Base-by-base conservation (phyloP, 2,888 invertebrate genomes). In the Tenodera sinensis region DNA sequence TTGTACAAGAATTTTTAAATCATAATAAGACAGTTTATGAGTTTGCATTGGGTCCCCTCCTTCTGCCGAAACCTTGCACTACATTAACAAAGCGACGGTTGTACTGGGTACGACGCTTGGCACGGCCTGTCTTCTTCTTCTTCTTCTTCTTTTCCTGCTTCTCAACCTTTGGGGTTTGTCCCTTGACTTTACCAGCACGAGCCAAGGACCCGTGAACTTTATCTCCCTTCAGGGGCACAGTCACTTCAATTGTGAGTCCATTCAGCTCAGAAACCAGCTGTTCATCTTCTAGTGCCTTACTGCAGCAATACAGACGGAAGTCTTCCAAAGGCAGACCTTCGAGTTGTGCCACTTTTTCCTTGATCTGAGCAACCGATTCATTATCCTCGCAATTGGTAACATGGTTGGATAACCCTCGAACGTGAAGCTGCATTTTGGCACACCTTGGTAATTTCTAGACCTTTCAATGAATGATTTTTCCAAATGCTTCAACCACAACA, bases 181-280 rank as follows among this genome's bases (percentile, higher is more conserved):
- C 99, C 94, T 99, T 99, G 89, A 99, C 99, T 95, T 99, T 99
- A 93, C 99, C 99, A 93, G 99, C 99, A 97, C 99, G 99, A 95
- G 99, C 99, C 92, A 99, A 95, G 91, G 99, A 99, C 93, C 99
- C 99, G 94, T 99, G 99, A 92, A 99, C 99, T 95, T 99, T 99
- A 95, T 98, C 98, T 96, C 99, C 99, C 91, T 96, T 95, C 92
- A 99, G 94, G 92, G 98, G 96, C 84, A 98, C 95, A 91, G 96
- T 97, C 93, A 92, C 90, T 86, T 92, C 92, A 88, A 92, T 89
- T 83, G 91, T 91, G 42, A 90, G 91, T 87, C 94, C 93, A 90
- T 98, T 97, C 91, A 99, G 94, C 92, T 97, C 96, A 90, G 95
- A 93, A 71, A 97, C 95, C 87, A 96, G 93, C 91, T 94, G 94